Base-by-base conservation (phyloP, 2,113 vertebrate species). In the Cochlearius cochlearius region DNA sequence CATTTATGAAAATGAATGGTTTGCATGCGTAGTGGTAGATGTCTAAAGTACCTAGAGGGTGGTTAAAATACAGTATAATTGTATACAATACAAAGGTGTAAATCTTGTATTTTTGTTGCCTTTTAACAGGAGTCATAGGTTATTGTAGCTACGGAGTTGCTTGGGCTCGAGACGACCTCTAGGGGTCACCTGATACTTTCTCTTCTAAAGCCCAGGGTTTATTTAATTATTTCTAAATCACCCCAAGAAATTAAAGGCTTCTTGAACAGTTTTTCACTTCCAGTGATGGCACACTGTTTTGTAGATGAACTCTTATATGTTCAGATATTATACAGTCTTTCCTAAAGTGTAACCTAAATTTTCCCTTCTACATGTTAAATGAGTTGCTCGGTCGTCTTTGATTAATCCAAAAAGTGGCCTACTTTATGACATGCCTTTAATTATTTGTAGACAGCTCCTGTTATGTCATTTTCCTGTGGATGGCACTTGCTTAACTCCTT, bases 361-460 rank as follows among this genome's bases (percentile, higher is more conserved):
- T 95, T 82, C 49, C 34, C 26, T 49, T 92, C 84, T 87, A 49
- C 26, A 20, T 45, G 41, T 87, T 95, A 95, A 97, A 85, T 91
- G 6, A 94, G 59, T 66, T 86, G 36, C 50, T 94, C 9, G 0
- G 77, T 90, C 58, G 14, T 94, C 88, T 94, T 91, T 94, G 95
- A 95, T 96, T 95, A 94, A 96, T 95, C 80, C 58, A 68, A 87
- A 95, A 87, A 75, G 32, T 92, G 86, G 50, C 91, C 86, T 95
- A 94, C 76, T 94, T 95, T 95, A 76, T 91, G 91, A 76, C 89
- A 85, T 73, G 73, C 53, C 69, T 95, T 95, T 95, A 95, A 97
- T 97, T 95, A 95, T 94, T 95, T 36, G 69, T 87, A 89, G 93
- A 86, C 82, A 88, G 91, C 66, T 95, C 79, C 52, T 81, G 73